Evolutionary conservation across 2,113 vertebrate genomes (phyloP), one percentile per base, ranked within the genome.

Genomic region (Gallinago jamesoni): DNA sequence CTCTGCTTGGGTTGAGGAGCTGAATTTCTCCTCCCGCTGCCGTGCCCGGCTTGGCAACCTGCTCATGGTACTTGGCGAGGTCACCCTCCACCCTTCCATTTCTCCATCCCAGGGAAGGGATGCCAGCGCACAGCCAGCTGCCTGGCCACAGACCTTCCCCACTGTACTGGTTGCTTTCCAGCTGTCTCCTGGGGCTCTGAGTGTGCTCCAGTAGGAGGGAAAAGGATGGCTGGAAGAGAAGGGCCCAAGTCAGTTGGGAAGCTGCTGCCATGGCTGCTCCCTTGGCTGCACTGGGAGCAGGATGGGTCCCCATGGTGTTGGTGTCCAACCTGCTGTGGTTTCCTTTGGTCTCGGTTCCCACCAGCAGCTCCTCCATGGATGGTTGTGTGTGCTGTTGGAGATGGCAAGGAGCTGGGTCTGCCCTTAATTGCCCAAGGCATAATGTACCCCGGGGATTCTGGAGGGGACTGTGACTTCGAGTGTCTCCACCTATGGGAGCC

Each of bases 371-470:
- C 14, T 50, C 12, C 4, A 1, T 1, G 1, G 55, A 5, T 22
- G 43, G n/a, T 25, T 47, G 52, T 0, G 1, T 20, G 35, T 15
- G 24, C 12, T 19, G 8, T 27, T 1, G 3, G 41, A 9, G 30
- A 2, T 1, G 2, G 2, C 22, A 43, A 11, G 37, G 87, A 57
- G 30, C 67, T 41, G 18, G n/a, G 30, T 16, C 28, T 52, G 60
- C 4, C 22, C 18, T 52, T 14, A 5, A 1, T 39, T 48, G 59
- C 55, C 43, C 18, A 14, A 28, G 35, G 30, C 43, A 15, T 24
- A 52, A n/a, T 0, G 3, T 12, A 17, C 5, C 55, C 27, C 12
- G 3, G 0, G 0, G 33, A 21, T 63, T 75, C 18, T 10, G 47
- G 52, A 45, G 37, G 16, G 12, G 4, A 16, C 4, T 15, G 30